These are phyloP conservation scores for Vanessa tameamea DNA, from an alignment of 1,140 invertebrate species.

Conservation along the genomic window DNA sequence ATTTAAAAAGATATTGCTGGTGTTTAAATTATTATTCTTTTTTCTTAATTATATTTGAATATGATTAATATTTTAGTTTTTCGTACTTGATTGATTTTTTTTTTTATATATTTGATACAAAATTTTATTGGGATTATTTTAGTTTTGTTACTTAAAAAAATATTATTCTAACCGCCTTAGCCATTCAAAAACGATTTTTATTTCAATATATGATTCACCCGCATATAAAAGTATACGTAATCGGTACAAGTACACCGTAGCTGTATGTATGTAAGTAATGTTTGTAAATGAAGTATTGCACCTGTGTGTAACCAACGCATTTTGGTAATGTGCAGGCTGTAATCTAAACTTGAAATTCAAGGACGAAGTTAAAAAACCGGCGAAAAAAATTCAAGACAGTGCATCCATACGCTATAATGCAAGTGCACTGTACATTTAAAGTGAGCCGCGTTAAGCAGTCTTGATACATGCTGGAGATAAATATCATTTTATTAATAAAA, in stretches of 20 bases:
- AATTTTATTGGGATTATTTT: no score
- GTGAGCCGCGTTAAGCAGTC: constrained; percentile 19
- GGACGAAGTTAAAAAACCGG: constrained; percentile 70
- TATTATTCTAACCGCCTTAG: neutral
- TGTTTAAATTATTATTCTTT: neutral
- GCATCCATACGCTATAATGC: constrained; percentile 72
- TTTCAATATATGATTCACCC: constrained; percentile 19
- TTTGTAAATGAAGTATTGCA: constrained; percentile 34
- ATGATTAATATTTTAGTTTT: no score
- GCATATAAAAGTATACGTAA: constrained; percentile 7
- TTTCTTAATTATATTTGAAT: no score
- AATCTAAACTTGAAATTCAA: constrained; percentile 80
- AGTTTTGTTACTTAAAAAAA: no score
- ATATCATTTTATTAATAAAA: neutral
- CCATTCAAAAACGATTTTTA: constrained; percentile 21
- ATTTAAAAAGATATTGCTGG: neutral
- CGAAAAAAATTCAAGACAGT: constrained; percentile 73
- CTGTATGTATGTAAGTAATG: constrained; percentile 14
- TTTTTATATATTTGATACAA: neutral
- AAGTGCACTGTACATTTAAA: constrained; percentile 69
- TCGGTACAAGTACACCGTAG: neutral
- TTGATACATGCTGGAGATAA: constrained; percentile 50
- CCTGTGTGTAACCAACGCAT: constrained; percentile 48
- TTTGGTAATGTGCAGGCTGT: constrained; percentile 65
- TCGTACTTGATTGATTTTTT: no score